Evolutionary conservation across 2,113 vertebrate species (phyloP).

Genomic region (Onychorhynchus coronatus): DNA sequence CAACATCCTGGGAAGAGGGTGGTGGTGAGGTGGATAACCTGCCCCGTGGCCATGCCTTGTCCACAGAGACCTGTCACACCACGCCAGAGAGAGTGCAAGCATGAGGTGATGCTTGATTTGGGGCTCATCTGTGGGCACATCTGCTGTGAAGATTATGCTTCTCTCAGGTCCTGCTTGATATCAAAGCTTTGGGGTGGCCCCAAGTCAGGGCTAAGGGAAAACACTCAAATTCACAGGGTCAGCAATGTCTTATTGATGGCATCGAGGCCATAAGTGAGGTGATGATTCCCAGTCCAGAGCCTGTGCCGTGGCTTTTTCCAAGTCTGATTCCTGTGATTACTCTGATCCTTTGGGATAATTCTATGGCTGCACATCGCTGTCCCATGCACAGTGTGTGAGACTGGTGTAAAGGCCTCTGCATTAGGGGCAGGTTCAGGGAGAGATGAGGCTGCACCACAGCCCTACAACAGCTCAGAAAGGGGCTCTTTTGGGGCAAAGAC

Average conservation of each 20-base stretch:
- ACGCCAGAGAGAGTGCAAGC: background rate
- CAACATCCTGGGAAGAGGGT: background rate
- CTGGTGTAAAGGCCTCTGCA: background rate
- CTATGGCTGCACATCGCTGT: background rate
- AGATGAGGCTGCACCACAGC: background rate
- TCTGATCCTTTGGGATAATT: background rate
- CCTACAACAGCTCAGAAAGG: background rate
- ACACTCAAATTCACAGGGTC: accelerated
- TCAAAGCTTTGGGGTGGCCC: background rate
- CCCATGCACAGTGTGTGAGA: background rate
- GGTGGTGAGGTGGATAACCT: background rate
- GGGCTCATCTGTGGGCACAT: background rate
- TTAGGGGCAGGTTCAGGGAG: background rate
- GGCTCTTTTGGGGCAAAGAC: background rate
- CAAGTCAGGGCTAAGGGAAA: background rate
- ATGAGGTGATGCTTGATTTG: accelerated
- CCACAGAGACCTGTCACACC: background rate
- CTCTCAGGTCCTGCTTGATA: accelerated
- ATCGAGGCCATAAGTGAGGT: background rate
- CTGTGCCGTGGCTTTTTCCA: background rate
- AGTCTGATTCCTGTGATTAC: background rate
- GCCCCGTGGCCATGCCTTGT: accelerated
- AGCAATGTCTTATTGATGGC: background rate
- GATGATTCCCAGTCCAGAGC: background rate
- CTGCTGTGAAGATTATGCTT: background rate